These are phyloP conservation scores for Noctua janthina DNA, from an alignment of 2,888 invertebrate genomes.

Conservation along the genomic window DNA sequence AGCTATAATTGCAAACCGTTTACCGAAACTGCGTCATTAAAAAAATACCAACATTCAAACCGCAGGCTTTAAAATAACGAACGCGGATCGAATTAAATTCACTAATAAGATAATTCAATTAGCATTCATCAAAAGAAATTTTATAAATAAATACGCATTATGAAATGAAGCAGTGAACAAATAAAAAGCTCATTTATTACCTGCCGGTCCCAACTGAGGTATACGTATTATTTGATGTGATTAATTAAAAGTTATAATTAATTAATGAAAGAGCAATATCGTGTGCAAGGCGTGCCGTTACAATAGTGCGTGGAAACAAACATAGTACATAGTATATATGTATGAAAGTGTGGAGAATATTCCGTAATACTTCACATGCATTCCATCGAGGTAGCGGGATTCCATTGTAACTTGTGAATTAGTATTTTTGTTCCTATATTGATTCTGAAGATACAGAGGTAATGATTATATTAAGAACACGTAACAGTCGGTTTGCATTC, in stretches of 20 bases:
- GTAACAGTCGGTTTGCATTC: conserved; percentile 15
- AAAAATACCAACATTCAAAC: conserved; percentile 5
- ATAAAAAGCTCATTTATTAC: conserved; percentile 79
- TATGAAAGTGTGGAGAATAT: conserved; percentile 50
- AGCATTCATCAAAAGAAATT: conserved; percentile 52
- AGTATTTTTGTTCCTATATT: conserved; percentile 45
- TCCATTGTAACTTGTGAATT: conserved; percentile 43
- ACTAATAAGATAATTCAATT: conserved; percentile 55
- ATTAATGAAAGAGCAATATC: conserved; percentile 81
- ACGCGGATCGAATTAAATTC: conserved; percentile 35
- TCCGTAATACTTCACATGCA: conserved; percentile 64
- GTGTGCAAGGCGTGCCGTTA: conserved; percentile 70
- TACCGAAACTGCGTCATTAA: conserved; percentile 6
- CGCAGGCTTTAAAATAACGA: conserved; percentile 19
- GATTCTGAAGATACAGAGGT: conserved; percentile 37
- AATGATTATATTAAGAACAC: conserved; percentile 36
- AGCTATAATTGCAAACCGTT: conserved; percentile 16
- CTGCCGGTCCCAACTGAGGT: conserved; percentile 70
- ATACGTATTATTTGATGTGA: conserved; percentile 76
- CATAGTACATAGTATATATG: conserved; percentile 20
- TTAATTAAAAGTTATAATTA: conserved; percentile 84
- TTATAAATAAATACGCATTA: conserved; percentile 61
- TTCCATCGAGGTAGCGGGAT: conserved; percentile 53
- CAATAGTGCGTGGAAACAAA: conserved; percentile 58
- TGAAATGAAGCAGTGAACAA: conserved; percentile 72